Evolutionary conservation across 30 jellyfish, hydroid and myxozoan species (phyloP), one percentile per base, ranked within the genome.

Genomic region (Pseudorhiza aurosa): DNA sequence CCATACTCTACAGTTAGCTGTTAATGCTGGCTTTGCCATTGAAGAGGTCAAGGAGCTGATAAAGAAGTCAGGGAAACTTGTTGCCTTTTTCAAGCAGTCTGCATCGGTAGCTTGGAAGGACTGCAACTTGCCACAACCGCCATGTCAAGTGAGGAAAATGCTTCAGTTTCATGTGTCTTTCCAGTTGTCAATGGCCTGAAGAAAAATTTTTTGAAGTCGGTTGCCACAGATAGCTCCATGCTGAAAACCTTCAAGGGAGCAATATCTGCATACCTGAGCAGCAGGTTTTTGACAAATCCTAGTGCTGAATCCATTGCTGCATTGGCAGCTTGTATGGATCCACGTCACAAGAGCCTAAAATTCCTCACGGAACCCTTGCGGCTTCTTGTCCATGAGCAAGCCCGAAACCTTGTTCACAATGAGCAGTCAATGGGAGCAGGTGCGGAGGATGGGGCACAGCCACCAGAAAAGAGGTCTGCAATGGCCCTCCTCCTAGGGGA

Each of bases 1-100:
- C 56, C 83, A 72, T 32, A 83, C 76, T 6, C 72, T 69, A 18
- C 88, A 83, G 65, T 39, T 82, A 22, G 94, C 94, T 25, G 73
- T 82, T 30, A 67, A 82, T 55, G 94, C 44, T 17, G 79, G 84
- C 8, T 67, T 82, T 19, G 80, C 85, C 10, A 68, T 65, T 36
- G 71, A 67, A 50, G 85, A 53, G 47, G 80, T 68, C 35, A 32
- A 79, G 0, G 29, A 39, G 32, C 17, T 45, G 47, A 46, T 49
- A 19, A 64, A 46, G 49, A 47, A 30, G 4, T 26, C 77, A 8
- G 25, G 67, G 49, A 65, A 69, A 51, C 46, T 80, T 43, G 91
- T 45, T 24, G 58, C 60, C 15, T 49, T 14, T 69, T 63, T 64
- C 22, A 24, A 65, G 50, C 46, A 65, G 42, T 81, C 75, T 2